Percentiles rank a stretch among this genome's conserved stretches.
These are phyloP conservation scores for Drosophila repletoides DNA, from an alignment of 1,140 invertebrate species.

Conservation along the genomic window DNA sequence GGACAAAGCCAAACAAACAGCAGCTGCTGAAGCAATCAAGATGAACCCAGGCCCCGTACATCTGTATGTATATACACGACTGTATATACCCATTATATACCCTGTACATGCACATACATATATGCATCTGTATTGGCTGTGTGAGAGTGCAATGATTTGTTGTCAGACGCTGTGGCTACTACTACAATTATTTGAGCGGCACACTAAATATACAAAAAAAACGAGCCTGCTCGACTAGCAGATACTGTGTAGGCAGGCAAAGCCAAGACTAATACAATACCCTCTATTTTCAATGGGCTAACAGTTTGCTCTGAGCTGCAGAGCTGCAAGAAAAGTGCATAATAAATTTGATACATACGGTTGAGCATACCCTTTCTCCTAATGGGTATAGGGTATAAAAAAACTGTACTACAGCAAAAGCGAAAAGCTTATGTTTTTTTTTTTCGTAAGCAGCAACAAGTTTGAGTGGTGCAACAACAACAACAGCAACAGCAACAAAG, in stretches of 20 bases:
- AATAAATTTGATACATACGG: too few relatives aligned
- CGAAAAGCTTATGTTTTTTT: slow-evolving; percentile 54
- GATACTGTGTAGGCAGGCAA: not conserved
- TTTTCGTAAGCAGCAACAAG: slow-evolving; percentile 71
- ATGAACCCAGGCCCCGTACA: slow-evolving; percentile 36
- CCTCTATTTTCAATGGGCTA: too few relatives aligned
- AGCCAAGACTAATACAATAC: slow-evolving; percentile 8
- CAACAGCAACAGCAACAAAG: slow-evolving; percentile 14
- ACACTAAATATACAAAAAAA: slow-evolving; percentile 16
- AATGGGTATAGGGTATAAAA: slow-evolving; percentile 25
- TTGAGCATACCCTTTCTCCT: not conserved
- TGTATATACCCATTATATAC: slow-evolving; percentile 9
- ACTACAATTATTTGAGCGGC: slow-evolving; percentile 51
- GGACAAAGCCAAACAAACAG: slow-evolving; percentile 25
- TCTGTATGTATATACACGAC: slow-evolving; percentile 21
- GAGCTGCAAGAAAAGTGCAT: too few relatives aligned
- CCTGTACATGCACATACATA: slow-evolving; percentile 25
- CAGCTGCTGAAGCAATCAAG: slow-evolving; percentile 70
- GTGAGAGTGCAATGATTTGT: slow-evolving; percentile 58
- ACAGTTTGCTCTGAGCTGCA: too few relatives aligned
- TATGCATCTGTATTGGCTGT: slow-evolving; percentile 24
- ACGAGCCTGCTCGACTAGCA: not conserved
- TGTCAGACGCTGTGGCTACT: slow-evolving; percentile 25
- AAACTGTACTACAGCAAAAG: slow-evolving; percentile 37
- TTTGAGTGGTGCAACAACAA: slow-evolving; percentile 62